phyloP scores from a whole-genome alignment of 2,888 invertebrate genomes.

The Drosophila mayaguana region DNA sequence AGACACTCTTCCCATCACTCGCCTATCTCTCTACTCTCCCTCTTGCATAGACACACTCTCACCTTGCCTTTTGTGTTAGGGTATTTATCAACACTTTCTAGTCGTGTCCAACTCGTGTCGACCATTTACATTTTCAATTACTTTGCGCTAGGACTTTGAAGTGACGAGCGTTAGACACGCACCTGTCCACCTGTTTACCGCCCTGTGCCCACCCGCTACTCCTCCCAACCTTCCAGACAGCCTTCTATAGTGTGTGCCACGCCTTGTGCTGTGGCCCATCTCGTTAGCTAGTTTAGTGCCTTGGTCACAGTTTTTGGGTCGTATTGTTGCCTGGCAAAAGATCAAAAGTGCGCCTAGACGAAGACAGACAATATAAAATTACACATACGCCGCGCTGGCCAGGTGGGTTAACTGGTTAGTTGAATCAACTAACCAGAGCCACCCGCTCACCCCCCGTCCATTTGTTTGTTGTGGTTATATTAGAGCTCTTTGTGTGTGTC shows the following conservation, averaged over 20 bases:
- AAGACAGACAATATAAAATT: constrained; percentile 68
- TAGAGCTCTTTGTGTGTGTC: constrained; percentile 22
- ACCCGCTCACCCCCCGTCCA: neutral
- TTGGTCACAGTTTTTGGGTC: constrained; percentile 36
- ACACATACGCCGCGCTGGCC: constrained; percentile 69
- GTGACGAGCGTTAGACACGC: constrained; percentile 71
- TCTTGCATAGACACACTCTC: neutral
- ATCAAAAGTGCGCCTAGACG: constrained; percentile 62
- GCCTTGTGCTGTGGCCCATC: constrained; percentile 41
- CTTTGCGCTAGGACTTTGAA: constrained; percentile 65
- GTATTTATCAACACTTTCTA: constrained; percentile 34
- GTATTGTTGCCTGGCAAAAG: constrained; percentile 40
- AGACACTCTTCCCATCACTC: neutral
- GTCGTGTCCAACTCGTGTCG: constrained; percentile 37
- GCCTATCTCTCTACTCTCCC: neutral
- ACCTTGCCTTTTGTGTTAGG: neutral
- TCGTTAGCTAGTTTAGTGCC: constrained; percentile 53
- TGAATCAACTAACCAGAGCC: constrained; percentile 1
- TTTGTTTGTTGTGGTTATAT: constrained; percentile 56
- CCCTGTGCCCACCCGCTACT: neutral
- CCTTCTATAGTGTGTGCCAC: constrained; percentile 4
- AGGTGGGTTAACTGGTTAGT: constrained; percentile 42
- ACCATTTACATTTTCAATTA: constrained; percentile 78
- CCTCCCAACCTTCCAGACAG: neutral
- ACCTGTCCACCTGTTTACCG: constrained; percentile 27